Evolutionary conservation across 2,888 invertebrate genomes (phyloP).

Genomic region (Mimas tiliae): DNA sequence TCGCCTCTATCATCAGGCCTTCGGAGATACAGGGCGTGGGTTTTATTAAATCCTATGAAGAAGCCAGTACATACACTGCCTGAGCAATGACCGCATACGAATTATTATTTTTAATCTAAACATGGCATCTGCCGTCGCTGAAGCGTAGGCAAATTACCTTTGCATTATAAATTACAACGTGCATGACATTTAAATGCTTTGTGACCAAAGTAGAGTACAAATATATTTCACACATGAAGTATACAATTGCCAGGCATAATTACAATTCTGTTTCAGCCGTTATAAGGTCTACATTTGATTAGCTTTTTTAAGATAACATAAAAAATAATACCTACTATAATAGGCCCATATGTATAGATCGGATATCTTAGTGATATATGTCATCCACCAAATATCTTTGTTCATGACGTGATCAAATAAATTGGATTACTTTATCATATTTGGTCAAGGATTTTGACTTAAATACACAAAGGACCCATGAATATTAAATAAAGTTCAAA

Average conservation of each 20-base stretch:
- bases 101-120: neutral
- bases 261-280: neutral
- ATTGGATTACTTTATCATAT: no score
- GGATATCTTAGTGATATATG: no score
- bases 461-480: no score
- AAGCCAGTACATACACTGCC: neutral
- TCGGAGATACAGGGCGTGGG: no score
- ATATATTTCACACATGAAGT: constrained; percentile 6
- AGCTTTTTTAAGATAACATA: neutral
- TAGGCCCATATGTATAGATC: no score
- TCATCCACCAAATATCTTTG: no score
- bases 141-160: neutral
- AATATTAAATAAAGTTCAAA: no score
- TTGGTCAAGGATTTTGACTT: no score
- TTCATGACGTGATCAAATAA: no score
- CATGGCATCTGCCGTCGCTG: neutral
- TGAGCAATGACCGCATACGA: neutral
- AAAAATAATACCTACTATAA: no score
- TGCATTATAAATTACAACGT: neutral
- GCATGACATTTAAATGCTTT: neutral
- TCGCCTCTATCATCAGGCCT: no score
- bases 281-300: neutral
- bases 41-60: neutral
- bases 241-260: neutral
- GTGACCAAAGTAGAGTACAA: neutral